These are phyloP conservation scores for Panagrolaimus sp. DNA, from an alignment of 1,140 invertebrate species.

Conservation along the genomic window DNA sequence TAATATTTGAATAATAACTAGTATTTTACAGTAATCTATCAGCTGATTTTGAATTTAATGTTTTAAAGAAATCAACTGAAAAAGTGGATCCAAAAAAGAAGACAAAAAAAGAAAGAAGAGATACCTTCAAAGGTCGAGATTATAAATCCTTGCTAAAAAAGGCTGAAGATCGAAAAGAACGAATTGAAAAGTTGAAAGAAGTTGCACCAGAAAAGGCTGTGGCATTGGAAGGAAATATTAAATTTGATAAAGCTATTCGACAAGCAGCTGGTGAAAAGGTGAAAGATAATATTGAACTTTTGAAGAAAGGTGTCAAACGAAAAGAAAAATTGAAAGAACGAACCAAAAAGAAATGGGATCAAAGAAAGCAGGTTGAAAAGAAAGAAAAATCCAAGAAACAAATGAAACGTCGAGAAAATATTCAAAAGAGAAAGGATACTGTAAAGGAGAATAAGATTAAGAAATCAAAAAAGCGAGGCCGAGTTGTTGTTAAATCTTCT, in stretches of 20 bases:
- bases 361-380: slow-evolving; percentile 37
- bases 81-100: slow-evolving; percentile 29
- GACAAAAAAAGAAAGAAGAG: slow-evolving; percentile 25
- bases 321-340: slow-evolving; percentile 41
- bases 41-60: slow-evolving; percentile 20
- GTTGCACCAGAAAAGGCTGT: slow-evolving; percentile 43
- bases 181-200: slow-evolving; percentile 27
- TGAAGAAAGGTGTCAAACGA: slow-evolving; percentile 39
- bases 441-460: slow-evolving; percentile 31
- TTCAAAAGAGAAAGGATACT: slow-evolving; percentile 24
- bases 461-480: slow-evolving; percentile 20
- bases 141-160: slow-evolving; percentile 41
- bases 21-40: too few species aligned
- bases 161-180: slow-evolving; percentile 34
- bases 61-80: slow-evolving; percentile 17
- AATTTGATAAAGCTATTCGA: slow-evolving; percentile 40
- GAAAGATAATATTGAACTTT: slow-evolving; percentile 44
- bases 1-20: too few species aligned
- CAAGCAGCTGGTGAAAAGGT: slow-evolving; percentile 42
- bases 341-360: slow-evolving; percentile 36
- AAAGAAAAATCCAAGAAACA: slow-evolving; percentile 33
- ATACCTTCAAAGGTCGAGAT: slow-evolving; percentile 43
- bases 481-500: slow-evolving; percentile 13
- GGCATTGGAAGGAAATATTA: slow-evolving; percentile 35
- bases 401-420: slow-evolving; percentile 27